Conservation (phyloP, 2,797 vertebrate species). For the Sus cebifrons region DNA sequence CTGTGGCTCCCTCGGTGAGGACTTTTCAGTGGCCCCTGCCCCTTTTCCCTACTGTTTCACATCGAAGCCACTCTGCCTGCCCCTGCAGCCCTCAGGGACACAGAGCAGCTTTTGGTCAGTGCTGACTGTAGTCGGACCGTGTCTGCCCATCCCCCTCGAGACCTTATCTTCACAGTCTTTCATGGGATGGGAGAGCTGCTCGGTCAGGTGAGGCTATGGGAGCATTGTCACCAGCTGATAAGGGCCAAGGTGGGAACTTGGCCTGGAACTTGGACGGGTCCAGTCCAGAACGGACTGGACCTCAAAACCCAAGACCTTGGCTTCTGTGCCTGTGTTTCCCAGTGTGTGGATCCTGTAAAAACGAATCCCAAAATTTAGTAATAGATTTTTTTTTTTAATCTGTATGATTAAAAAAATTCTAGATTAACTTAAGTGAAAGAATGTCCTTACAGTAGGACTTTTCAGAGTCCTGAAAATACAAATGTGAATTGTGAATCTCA, state of each 20-base stretch:
- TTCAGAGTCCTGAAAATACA: neutral
- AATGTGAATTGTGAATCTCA: neutral
- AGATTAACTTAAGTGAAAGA: neutral
- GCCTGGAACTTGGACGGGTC: too few relatives aligned
- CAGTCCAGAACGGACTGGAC: neutral
- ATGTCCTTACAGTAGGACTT: neutral
- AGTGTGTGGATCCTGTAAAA: neutral
- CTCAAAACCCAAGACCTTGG: neutral
- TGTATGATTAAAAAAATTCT: neutral
- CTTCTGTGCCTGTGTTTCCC: neutral
- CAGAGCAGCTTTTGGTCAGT: neutral
- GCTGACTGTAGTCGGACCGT: accelerated
- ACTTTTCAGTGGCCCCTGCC: neutral
- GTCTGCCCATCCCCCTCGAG: neutral
- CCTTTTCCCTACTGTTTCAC: neutral
- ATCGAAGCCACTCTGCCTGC: neutral
- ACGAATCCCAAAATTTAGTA: neutral
- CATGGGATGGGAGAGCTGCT: accelerated
- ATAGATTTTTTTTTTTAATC: neutral
- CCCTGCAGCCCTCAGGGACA: neutral
- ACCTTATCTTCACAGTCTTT: neutral
- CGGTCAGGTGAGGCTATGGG: neutral
- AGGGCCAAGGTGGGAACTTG: neutral
- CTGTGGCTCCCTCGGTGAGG: neutral
- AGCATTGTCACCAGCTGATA: neutral